Evolutionary conservation across 1,140 invertebrate species (phyloP), one percentile per base, ranked within the genome.

Genomic region (Dreissena rostriformis): DNA sequence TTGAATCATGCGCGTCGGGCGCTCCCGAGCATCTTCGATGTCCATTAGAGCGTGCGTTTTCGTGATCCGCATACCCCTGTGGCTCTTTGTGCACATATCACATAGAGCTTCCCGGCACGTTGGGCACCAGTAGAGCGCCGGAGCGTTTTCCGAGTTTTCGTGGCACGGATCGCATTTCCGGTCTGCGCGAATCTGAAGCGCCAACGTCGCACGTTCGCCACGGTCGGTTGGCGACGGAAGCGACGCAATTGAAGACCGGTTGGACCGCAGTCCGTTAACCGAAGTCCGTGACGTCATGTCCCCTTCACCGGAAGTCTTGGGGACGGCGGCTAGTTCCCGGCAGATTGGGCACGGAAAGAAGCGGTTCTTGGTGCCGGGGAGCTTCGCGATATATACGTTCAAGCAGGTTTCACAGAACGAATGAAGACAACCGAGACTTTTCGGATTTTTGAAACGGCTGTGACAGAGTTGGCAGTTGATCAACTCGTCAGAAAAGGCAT

Each of bases 341-440:
- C 80, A 82, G 68, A 82, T 63, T n/a, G 80, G 80, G 28, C 80
- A 82, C 28, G 80, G 80, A 39, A 74, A 82, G 52, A 75, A 75
- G 17, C 71, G 57, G 49, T 39, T 79, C 24, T 82, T 82, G 28
- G 26, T 61, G 66, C 80, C 80, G 12, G 80, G 80, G 29, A 82
- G 80, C 49, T 82, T 82, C 12, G 80, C 80, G 17, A 82, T 82
- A 24, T 74, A 82, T 8, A 82, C 72, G 55, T 82, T 61, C 80
- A 82, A 68, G 49, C 80, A 82, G 28, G 80, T 82, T 57, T 82
- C 80, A 55, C 80, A 82, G 51, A 82, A 82, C 8, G 80, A 82
- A 68, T 82, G 80, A 17, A 82, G 28, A 28, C 80, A 82, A 15
- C 71, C 15, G 28, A 82, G 24, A 26, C 80, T 82, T 49, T 75